Evolutionary conservation across 2,113 vertebrate genomes (phyloP).

Genomic region (Plotosus lineatus): DNA sequence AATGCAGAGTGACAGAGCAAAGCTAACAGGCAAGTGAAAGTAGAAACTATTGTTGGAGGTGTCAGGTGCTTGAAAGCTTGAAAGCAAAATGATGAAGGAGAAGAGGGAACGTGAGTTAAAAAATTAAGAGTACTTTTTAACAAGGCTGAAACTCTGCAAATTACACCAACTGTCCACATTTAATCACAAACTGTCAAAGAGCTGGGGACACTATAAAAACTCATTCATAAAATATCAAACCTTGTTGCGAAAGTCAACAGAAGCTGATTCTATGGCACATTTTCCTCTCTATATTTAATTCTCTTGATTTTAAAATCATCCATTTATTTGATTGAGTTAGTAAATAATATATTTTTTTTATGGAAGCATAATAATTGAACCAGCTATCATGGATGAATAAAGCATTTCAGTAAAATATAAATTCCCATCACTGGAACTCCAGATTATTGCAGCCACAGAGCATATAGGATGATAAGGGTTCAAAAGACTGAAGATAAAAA

Average conservation of each 20-base stretch:
- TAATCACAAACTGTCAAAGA: conserved; percentile 55
- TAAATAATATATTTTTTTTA: conserved; percentile 47
- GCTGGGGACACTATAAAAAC: conserved; percentile 34
- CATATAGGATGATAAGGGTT: conserved; percentile 49
- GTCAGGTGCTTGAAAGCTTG: not conserved
- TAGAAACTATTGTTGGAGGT: conserved; percentile 22
- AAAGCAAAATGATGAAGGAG: conserved; percentile 4
- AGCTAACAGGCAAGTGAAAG: conserved; percentile 11
- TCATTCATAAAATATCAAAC: conserved; percentile 58
- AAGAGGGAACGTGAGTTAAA: conserved; percentile 8
- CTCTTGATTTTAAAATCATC: conserved; percentile 11
- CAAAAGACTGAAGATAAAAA: conserved; percentile 19
- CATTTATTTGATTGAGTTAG: conserved; percentile 31
- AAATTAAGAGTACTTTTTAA: conserved; percentile 25
- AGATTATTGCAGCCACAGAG: conserved; percentile 56
- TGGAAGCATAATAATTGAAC: conserved; percentile 52
- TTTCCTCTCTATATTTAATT: conserved; percentile 20
- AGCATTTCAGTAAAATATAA: conserved; percentile 60
- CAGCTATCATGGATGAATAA: conserved; percentile 46
- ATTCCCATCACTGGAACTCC: conserved; percentile 51
- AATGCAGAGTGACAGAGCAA: not conserved
- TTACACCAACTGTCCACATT: conserved; percentile 60
- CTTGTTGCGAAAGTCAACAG: conserved; percentile 18
- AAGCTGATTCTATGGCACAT: conserved; percentile 21
- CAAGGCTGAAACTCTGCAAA: conserved; percentile 33